Evolutionary conservation across 2,888 invertebrate genomes (phyloP), one percentile per base, ranked within the genome.

Genomic region (Athalia rosae): DNA sequence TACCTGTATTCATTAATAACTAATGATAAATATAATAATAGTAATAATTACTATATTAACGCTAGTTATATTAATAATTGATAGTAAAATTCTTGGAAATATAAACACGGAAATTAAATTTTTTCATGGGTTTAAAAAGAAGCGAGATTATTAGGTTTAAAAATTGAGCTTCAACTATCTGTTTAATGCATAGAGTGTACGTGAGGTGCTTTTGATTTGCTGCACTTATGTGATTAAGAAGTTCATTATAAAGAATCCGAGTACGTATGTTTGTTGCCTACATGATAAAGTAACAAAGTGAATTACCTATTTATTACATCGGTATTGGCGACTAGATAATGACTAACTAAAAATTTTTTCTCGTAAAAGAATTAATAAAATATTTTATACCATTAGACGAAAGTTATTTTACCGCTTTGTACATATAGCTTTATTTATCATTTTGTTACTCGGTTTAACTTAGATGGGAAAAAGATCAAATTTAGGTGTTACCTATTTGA

Each of bases 371-470:
- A 63, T 11, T 8, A 7, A 45, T 13, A 74, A 53, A 64, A 74
- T 74, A 74, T 82, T 81, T 82, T 82, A 79, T 81, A 81, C 79
- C 43, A 80, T 63, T 80, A 81, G 83, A 83, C 79, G 81, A 82
- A 81, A 77, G 73, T 62, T 43, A 81, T 74, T 81, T 79, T 84
- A 85, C 78, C 79, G 87, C 87, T 87, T 85, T 88, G 88, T 88
- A 87, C 80, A 88, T 85, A 88, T 78, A 76, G 84, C 85, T 85
- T 85, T 88, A 88, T 88, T 87, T 88, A 87, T 87, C 79, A 79
- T 82, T 82, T 78, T 74, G 59, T 74, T 81, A 80, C 78, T 78
- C 79, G 79, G 78, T 80, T 76, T 73, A 69, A 81, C 80, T 56
- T 77, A 64, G n/a, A 59, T 45, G 41, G 50, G 9, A 41, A 74